Conservation (phyloP, 2,797 vertebrate genomes). For the Sebastiscus albofasciatus region DNA sequence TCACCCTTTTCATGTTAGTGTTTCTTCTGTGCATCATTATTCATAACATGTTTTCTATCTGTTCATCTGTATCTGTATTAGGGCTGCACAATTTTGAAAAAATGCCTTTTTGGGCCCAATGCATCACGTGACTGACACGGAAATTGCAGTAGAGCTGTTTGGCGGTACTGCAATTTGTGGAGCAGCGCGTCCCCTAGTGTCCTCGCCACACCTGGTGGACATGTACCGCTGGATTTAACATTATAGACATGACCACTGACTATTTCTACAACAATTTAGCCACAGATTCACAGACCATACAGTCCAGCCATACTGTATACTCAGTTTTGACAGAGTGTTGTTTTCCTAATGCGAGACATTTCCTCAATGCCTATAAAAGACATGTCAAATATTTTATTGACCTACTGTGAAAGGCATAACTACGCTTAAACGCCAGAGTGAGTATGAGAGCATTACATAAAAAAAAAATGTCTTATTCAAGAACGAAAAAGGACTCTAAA, state of each 20-base stretch:
- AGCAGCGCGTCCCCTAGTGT: too few species aligned
- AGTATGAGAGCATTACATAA: conserved; percentile 17
- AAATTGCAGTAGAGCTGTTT: too few species aligned
- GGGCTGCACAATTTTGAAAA: too few species aligned
- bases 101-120: too few species aligned
- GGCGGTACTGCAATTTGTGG: too few species aligned
- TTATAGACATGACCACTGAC: too few species aligned
- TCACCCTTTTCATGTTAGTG: neutral
- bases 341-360: neutral
- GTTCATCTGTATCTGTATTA: neutral
- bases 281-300: too few species aligned
- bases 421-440: neutral
- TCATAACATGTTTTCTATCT: neutral
- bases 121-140: too few species aligned
- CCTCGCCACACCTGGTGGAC: too few species aligned
- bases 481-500: conserved; percentile 31
- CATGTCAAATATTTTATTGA: conserved; percentile 6
- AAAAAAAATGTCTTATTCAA: conserved; percentile 32
- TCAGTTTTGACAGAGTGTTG: neutral
- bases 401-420: conserved; percentile 9
- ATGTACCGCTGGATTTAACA: too few species aligned
- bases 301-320: too few species aligned
- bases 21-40: neutral
- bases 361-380: neutral
- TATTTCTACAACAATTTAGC: too few species aligned